A percentile compares a stretch with the other conserved stretches of the same genome.
Conservation (phyloP, 2,797 vertebrate genomes). For the Notolabrus celidotus region DNA sequence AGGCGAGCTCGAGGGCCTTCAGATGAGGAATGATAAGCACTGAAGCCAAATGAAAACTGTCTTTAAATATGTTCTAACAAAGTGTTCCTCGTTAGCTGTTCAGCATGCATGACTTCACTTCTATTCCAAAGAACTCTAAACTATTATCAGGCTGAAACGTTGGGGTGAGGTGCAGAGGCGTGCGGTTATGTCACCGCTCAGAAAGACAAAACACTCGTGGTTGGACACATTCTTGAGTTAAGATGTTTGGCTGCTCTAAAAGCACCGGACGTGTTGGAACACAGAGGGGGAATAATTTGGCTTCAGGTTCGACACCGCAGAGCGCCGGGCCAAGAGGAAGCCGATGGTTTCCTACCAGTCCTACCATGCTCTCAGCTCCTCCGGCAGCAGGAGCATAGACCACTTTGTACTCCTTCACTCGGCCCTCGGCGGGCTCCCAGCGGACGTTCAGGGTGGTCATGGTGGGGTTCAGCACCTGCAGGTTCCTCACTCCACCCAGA, state of each 20-base stretch:
- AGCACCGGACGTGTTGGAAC: not conserved
- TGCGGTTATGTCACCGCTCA: not conserved
- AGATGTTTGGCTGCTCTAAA: not conserved
- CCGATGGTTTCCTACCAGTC: slow-evolving; percentile 62
- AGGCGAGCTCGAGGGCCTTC: too few species aligned
- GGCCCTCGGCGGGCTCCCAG: slow-evolving; percentile 96
- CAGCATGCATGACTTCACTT: not conserved
- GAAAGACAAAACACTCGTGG: not conserved
- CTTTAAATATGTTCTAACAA: not conserved
- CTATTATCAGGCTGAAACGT: not conserved
- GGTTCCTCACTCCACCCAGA: slow-evolving; percentile 91
- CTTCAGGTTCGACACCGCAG: not conserved
- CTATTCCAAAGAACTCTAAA: not conserved
- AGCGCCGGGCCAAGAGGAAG: not conserved
- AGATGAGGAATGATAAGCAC: not conserved
- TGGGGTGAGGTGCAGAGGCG: not conserved
- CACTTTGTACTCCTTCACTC: slow-evolving; percentile 94
- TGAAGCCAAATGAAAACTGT: not conserved
- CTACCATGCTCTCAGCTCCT: slow-evolving; percentile 87
- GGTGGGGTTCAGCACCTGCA: slow-evolving; percentile 92
- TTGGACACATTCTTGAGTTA: not conserved
- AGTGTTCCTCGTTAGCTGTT: not conserved
- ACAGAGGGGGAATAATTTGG: not conserved
- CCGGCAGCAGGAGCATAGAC: slow-evolving; percentile 90
- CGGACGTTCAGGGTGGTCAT: slow-evolving; percentile 95